Evolutionary conservation across 2,113 vertebrate genomes (phyloP), one percentile per base, ranked within the genome.

Genomic region (Hemicordylus capensis): DNA sequence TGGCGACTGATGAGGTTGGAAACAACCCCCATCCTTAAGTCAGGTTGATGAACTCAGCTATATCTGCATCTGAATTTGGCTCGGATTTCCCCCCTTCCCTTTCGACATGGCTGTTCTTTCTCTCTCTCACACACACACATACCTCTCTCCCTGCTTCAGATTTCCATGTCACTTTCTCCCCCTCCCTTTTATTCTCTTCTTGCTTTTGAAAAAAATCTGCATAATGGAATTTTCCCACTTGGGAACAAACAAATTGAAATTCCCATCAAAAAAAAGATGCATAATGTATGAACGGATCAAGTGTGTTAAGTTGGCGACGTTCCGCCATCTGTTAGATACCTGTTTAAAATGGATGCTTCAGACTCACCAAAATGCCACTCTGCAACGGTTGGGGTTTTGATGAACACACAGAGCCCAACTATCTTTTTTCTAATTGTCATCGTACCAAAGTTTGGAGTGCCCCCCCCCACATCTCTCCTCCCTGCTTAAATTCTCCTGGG

Each of bases 281-380:
- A 89, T 93, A 94, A 91, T 90, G 92, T 56, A 89, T 94, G 95
- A 94, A 87, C 12, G 26, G 73, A 85, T 81, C 92, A 91, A 94
- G 78, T 83, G 89, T 87, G 39, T 74, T 64, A 26, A 66, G 80
- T 88, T 92, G 86, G 85, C 89, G 37, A 76, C 24, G 91, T 73
- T 17, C 28, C 79, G 87, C 95, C 96, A 95, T 95, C 95, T 95
- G 95, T 89, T 94, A 94, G 91, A 92, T 93, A 95, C 95, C 94
- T 93, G 91, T 63, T 1, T 28, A 80, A 93, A 89, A 92, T 56
- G 92, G 92, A 84, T 93, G 92, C 90, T 90, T 85, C 91, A 91
- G 93, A 89, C 88, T 92, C 83, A 89, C 82, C 90, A 89, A 87
- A 87, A 85, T 81, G 66, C 4, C 39, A 54, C 69, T 88, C 67